Conservation (phyloP, 2,113 vertebrate species). For the Mustela lutreola region DNA sequence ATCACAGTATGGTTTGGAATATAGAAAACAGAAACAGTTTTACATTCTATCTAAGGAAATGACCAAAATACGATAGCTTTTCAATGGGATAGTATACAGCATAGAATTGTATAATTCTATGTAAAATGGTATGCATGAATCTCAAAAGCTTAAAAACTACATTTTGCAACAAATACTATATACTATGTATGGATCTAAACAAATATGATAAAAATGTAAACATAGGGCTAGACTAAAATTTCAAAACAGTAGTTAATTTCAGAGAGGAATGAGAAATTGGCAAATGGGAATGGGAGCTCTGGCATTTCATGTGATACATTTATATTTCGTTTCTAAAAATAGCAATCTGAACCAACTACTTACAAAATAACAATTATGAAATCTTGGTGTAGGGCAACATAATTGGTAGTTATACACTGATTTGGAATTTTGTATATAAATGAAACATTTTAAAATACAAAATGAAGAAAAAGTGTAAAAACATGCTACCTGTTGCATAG, state of each 20-base stretch:
- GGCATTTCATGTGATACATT: neutral
- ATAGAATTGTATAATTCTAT: neutral
- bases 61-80: rapidly evolving
- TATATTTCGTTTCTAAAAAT: neutral
- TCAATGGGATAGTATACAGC: neutral
- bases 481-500: neutral
- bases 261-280: neutral
- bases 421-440: neutral
- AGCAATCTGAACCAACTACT: neutral
- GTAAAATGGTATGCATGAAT: neutral
- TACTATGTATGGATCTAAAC: neutral
- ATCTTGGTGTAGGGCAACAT: neutral
- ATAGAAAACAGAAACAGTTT: neutral
- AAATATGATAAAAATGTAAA: neutral
- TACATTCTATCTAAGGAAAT: neutral
- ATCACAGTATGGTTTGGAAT: neutral
- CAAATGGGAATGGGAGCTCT: no score
- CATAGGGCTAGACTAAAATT: neutral
- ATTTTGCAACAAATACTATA: rapidly evolving
- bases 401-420: neutral
- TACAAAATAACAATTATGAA: neutral
- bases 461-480: neutral
- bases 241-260: neutral
- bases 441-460: neutral
- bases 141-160: neutral